Evolutionary conservation across 2,888 invertebrate genomes (phyloP), one percentile per base, ranked within the genome.

Genomic region (Drosophila phalerata): DNA sequence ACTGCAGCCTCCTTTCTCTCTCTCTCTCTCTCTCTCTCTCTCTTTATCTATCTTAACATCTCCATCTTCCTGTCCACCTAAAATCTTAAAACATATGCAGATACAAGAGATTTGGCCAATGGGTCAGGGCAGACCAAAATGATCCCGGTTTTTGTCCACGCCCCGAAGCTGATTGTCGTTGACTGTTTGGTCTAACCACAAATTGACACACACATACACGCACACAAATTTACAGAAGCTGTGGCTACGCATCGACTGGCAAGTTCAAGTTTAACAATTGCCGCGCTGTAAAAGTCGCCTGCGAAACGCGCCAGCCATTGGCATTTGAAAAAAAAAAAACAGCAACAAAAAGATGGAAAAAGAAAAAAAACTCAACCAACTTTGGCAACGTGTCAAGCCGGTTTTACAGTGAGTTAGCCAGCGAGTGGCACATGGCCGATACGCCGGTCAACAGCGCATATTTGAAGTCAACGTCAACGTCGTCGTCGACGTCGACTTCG

Each of bases 341-440:
- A 51, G 28, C 11, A 38, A 37, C 25, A 49, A 5, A 10, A 47
- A 11, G 17, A 25, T 28, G 43, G n/a, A 38, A 22, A 30, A 19
- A 51, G 38, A 49, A 42, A 48, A 15, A 42, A 40, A 49, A 62
- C 49, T 49, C 64, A 55, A 68, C 82, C 69, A 68, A 82, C 85
- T 81, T 87, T 87, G 82, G 82, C 88, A 83, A 83, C 85, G 85
- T 83, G 82, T 83, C 85, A 81, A 83, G 82, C 82, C 82, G 82
- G 82, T 83, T 81, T 81, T 45, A 43, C 57, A 58, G 43, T 61
- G 45, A 53, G 71, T 22, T 34, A 32, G 37, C 43, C 32, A 38
- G 37, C 37, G 68, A 47, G 57, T 63, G 69, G 60, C 77, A 80
- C 77, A 77, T 62, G 73, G 65, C 63, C 75, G 64, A 71, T 40